Base-by-base conservation (phyloP, 2,797 vertebrate species). In the Apogon hyalosoma region DNA sequence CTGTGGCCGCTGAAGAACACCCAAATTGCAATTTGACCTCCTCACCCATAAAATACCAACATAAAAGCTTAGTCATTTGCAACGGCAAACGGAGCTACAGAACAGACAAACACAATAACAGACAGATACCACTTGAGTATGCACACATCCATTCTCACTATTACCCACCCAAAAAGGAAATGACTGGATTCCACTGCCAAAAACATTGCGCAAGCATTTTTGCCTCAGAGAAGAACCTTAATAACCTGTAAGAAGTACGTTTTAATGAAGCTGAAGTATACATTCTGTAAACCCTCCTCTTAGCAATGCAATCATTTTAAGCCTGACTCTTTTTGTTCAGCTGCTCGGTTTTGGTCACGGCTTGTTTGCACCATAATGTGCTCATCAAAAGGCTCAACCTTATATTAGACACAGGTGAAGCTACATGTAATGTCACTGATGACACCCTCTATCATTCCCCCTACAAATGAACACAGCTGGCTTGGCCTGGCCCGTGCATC, bases 361-460 rank as follows among this genome's bases (percentile, higher is more conserved):
- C 59, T 84, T 59, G 38, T 71, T 77, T 77, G 49, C 58, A 46
- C 40, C 68, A 55, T 54, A 63, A 77, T 63, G 47, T 58, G 63
- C 51, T 80, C 62, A 79, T 85, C 45, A 58, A 40, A 53, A 67
- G 50, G 39, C 36, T 59, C 36, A 60, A n/a, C 68, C 33, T 73
- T 61, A 81, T 80, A 87, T 84, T 89, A 59, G 66, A 84, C 59
- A 66, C 81, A 87, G 85, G 86, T 80, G 80, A 84, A 57, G 77
- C 77, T 55, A 57, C 19, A 74, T 43, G 33, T 55, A 73, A 28
- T 50, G 47, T 79, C 69, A 62, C 41, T 11, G 46, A 53, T 50
- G 64, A 51, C 55, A 6, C 45, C 49, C 52, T 50, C 74, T 49
- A 62, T 58, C 60, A 50, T 61, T 21, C 40, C 41, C 41, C 33